Base-by-base conservation (phyloP, 2,797 vertebrate genomes). In the Sardinella longiceps region DNA sequence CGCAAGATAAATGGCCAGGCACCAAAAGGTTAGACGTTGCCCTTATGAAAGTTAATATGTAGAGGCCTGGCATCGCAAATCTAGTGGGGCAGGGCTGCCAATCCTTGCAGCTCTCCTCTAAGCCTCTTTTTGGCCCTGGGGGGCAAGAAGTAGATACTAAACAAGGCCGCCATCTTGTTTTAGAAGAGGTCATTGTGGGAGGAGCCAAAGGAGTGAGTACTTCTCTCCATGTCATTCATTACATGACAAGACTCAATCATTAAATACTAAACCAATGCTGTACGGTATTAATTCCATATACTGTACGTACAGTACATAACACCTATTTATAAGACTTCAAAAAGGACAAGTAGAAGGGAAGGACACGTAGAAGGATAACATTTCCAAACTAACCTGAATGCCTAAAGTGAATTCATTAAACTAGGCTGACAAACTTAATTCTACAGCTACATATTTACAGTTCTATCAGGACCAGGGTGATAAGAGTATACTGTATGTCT, bases 1-100 rank as follows among this genome's bases (percentile, higher is more conserved):
- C 88, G 87, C 92, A 93, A 94, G 92, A 91, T 94, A 93, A 95
- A 93, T 92, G 90, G 91, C 92, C 91, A 91, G 89, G 89, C 90
- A 93, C 91, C 92, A 89, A 88, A 93, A 92, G 90, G 90, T 93
- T 94, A 91, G 70, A 39, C 70, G 20, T 39, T 77, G 70, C 70
- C 66, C 70, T 77, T 94, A 92, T 37, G 83, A 12, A 60, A n/a
- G 92, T 39, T 30, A 33, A 23, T 56, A 30, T 74, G 37, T 83
- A 81, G 86, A 81, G 81, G 30, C n/a, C 45, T 82, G 90, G 90
- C 83, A 90, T 89, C 86, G 50, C 48, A 83, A 60, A 45, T 80
- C 87, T 89, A 88, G 89, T 86, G 84, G 87, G 89, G 88, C 90
- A 89, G 90, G 89, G 81, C 60, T 88, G 88, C 87, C 90, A 92